Evolutionary conservation across 2,888 invertebrate genomes (phyloP), one percentile per base, ranked within the genome.

Genomic region (Drosophila kambysellisi): DNA sequence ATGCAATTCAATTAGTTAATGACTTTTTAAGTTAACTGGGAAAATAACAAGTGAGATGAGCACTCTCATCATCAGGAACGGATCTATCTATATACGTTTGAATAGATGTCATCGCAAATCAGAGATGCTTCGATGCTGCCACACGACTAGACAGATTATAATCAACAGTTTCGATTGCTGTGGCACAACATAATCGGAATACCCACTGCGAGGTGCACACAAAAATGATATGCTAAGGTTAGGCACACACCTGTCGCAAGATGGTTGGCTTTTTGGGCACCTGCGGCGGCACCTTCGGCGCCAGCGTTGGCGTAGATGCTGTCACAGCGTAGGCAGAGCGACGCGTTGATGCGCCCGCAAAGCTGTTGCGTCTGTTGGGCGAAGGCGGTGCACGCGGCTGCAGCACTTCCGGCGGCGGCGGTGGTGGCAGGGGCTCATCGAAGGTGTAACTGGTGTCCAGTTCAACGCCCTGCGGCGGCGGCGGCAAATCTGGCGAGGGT

Each of bases 381-480:
- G 93, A 91, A 48, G 91, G 89, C 29, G 91, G 89, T 72, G 92
- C 91, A 6, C 79, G 76, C 0, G 84, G 85, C 29, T 92, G 92
- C 20, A 93, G 72, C 50, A 93, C 84, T 83, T 93, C 93, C 39
- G 93, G 93, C 1, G 93, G 93, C 63, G 93, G 93, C 63, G 93
- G 93, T 62, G 93, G 93, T 17, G 93, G 94, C 77, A 93, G 74
- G 7, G 93, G 93, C 69, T 93, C 93, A 54, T 93, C 94, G 35
- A 91, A 88, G 33, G 90, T 91, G 15, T 91, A 87, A 48, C 81
- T 90, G 20, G 83, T 86, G 43, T 92, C 92, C 54, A 89, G 79
- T 46, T 90, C 90, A 3, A 76, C 77, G 29, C 92, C 92, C 5
- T 91, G 92, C 4, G 93, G 93, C n/a, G 93, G 93, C 32, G 93